phyloP scores from a whole-genome alignment of 23 tunicate species.

The Clavelina lepadiformis region DNA sequence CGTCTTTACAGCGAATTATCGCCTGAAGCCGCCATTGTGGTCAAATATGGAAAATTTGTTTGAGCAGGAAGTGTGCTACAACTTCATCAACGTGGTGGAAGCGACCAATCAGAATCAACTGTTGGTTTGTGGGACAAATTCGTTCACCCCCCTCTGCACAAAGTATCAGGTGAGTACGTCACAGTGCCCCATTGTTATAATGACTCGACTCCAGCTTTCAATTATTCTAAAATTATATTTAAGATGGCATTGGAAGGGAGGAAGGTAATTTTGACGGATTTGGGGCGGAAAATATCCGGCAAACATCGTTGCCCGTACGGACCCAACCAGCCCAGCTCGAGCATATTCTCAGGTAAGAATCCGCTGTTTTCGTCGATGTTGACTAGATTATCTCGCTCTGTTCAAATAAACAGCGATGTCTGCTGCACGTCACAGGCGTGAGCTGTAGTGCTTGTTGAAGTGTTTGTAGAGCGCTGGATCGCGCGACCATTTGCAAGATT shows the following conservation, averaged over 20 bases:
- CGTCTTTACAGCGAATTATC: too few species aligned
- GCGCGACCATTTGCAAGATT: too few species aligned
- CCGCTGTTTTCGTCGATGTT: neutral
- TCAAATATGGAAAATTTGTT: too few species aligned
- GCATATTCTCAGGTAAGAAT: conserved; percentile 53
- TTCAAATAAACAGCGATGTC: neutral
- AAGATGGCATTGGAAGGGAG: neutral
- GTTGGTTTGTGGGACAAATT: conserved; percentile 52
- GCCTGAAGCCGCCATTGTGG: too few species aligned
- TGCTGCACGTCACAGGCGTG: too few species aligned
- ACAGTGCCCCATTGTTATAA: neutral
- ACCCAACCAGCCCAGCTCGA: conserved; percentile 59
- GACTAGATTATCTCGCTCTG: neutral
- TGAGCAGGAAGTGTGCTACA: conserved; percentile 67
- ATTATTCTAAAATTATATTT: neutral
- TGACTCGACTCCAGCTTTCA: neutral
- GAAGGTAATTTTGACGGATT: neutral
- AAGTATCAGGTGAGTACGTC: conserved; percentile 18
- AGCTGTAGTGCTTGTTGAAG: too few species aligned
- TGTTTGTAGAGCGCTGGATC: too few species aligned
- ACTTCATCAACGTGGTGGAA: conserved; percentile 50
- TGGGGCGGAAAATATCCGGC: conserved; percentile 26
- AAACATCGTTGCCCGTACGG: conserved; percentile 71
- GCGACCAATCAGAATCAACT: conserved; percentile 17
- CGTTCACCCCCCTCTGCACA: conserved; percentile 38